Conservation (phyloP, 2,888 invertebrate species). For the Spatulosminthurus flaviceps region DNA sequence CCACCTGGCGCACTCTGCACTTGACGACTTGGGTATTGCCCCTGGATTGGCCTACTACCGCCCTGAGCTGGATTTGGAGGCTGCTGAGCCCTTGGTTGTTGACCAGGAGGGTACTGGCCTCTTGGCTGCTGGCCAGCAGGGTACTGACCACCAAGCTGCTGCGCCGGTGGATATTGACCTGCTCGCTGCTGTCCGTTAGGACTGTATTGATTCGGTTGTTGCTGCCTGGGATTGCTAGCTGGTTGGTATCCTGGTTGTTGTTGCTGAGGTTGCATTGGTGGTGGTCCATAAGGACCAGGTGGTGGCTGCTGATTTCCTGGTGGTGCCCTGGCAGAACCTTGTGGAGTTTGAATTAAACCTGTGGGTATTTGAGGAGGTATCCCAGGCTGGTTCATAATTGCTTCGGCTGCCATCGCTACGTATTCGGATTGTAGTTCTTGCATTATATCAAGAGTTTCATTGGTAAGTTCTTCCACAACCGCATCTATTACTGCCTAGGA, state of each 20-base stretch:
- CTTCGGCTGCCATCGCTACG: constrained; percentile 8
- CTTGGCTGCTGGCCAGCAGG: background rate
- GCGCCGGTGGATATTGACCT: background rate
- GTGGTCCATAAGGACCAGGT: background rate
- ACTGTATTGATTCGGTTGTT: background rate
- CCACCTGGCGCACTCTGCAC: no score
- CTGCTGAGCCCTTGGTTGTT: background rate
- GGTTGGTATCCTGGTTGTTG: background rate
- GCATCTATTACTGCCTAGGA: constrained; percentile 16
- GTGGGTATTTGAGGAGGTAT: background rate
- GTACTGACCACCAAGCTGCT: background rate
- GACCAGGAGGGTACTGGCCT: background rate
- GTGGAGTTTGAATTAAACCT: background rate
- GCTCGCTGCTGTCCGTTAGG: no score
- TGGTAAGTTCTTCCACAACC: constrained; percentile 3
- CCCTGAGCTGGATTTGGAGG: no score
- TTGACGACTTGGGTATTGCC: no score
- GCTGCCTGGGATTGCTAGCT: background rate
- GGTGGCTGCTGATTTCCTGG: no score
- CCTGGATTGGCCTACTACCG: no score
- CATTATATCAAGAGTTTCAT: background rate
- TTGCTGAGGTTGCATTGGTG: background rate
- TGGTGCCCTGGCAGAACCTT: no score
- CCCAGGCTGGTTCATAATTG: background rate
- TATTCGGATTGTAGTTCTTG: constrained; percentile 7